Conservation (phyloP, 2,888 invertebrate genomes). For the Oscheius myriophilus region DNA sequence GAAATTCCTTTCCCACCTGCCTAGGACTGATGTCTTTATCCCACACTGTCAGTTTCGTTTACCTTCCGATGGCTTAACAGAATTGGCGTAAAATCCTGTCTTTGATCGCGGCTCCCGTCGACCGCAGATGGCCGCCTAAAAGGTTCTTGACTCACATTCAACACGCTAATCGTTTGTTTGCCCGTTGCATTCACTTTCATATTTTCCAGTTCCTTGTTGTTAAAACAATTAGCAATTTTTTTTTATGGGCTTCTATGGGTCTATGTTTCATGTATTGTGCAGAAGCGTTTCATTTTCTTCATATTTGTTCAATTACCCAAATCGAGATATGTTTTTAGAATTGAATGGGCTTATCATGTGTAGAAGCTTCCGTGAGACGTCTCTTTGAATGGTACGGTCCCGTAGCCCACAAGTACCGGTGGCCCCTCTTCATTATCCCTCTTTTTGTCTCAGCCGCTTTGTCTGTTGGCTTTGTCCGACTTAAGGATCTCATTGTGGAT, state of each 20-base stretch:
- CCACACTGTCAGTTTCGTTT: neutral
- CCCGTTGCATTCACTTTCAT: constrained; percentile 5
- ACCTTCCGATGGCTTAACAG: neutral
- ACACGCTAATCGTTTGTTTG: neutral
- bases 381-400: constrained; percentile 67
- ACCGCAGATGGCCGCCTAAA: constrained; percentile 4
- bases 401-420: constrained; percentile 49
- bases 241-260: too few relatives aligned
- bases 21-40: constrained; percentile 1
- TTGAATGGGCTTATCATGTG: constrained; percentile 53
- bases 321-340: constrained; percentile 25
- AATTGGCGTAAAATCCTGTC: too few relatives aligned
- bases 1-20: neutral
- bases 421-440: constrained; percentile 61
- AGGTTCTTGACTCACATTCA: constrained; percentile 19
- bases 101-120: too few relatives aligned
- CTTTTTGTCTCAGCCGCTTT: constrained; percentile 54
- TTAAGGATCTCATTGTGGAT: constrained; percentile 63
- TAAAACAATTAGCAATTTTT: neutral
- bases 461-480: constrained; percentile 60
- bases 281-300: too few relatives aligned
- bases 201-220: neutral
- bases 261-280: too few relatives aligned
- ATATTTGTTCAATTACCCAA: constrained; percentile 1
- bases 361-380: constrained; percentile 61